phyloP scores from a whole-genome alignment of 2,888 invertebrate species.

The Aphelenchoides bicaudatus region DNA sequence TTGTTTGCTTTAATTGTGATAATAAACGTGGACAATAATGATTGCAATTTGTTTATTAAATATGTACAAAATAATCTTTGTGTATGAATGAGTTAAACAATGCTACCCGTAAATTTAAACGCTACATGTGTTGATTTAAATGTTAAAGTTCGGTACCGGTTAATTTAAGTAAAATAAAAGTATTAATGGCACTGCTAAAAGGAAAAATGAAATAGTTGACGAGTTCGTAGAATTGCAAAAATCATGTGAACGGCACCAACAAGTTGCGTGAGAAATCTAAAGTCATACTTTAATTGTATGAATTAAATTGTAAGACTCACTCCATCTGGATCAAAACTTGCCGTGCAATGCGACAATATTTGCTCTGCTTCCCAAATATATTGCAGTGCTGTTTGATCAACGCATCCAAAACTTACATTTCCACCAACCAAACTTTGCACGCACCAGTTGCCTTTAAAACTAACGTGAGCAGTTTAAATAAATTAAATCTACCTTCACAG shows the following conservation, averaged over 20 bases:
- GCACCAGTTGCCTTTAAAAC: conserved; percentile 16
- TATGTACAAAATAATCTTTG: too few relatives aligned
- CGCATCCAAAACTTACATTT: conserved; percentile 8
- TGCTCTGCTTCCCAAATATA: not conserved
- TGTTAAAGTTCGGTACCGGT: too few relatives aligned
- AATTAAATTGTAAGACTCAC: not conserved
- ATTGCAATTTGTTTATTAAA: too few relatives aligned
- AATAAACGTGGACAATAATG: too few relatives aligned
- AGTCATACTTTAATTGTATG: not conserved
- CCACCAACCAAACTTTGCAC: not conserved
- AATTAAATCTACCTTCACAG: not conserved
- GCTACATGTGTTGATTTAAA: too few relatives aligned
- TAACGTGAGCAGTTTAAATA: not conserved
- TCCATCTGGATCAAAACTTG: not conserved
- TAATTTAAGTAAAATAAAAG: too few relatives aligned
- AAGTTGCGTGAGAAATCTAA: conserved; percentile 9
- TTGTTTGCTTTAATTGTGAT: too few relatives aligned
- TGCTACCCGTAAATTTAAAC: too few relatives aligned
- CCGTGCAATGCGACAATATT: conserved; percentile 11
- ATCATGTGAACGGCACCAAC: conserved; percentile 8
- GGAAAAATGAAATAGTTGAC: too few relatives aligned
- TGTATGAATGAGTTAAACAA: too few relatives aligned
- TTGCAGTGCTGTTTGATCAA: not conserved
- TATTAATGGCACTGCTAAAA: too few relatives aligned
- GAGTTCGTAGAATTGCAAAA: conserved; percentile 8